These are phyloP conservation scores for Scleropages formosus DNA, from an alignment of 2,797 vertebrate genomes.

Conservation along the genomic window DNA sequence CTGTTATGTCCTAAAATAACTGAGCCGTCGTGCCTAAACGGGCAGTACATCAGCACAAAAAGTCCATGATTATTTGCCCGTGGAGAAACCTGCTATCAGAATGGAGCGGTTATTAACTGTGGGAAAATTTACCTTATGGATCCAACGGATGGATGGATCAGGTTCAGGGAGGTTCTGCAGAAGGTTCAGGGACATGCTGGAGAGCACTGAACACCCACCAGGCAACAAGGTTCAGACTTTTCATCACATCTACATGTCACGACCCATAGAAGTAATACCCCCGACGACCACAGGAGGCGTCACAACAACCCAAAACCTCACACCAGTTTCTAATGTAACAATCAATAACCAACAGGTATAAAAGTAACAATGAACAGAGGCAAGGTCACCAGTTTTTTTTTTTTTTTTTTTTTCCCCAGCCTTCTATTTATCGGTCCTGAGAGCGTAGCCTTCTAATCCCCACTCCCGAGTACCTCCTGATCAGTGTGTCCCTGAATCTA, in stretches of 20 bases:
- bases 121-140: conserved; percentile 14
- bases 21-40: neutral
- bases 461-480: too few species aligned
- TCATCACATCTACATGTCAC: neutral
- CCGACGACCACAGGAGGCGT: neutral
- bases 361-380: too few species aligned
- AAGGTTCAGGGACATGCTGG: neutral
- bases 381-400: too few species aligned
- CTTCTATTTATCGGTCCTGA: too few species aligned
- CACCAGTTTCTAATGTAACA: too few species aligned
- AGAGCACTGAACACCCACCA: neutral
- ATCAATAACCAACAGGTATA: too few species aligned
- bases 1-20: neutral
- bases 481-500: too few species aligned
- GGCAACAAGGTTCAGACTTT: too few species aligned
- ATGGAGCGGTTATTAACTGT: conserved; percentile 9
- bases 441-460: too few species aligned
- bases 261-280: neutral
- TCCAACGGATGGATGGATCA: conserved; percentile 19
- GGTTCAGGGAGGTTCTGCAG: neutral
- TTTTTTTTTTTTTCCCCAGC: too few species aligned
- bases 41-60: neutral
- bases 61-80: neutral
- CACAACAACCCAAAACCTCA: neutral
- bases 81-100: conserved; percentile 14